These are phyloP conservation scores for Staurois parvus DNA, from an alignment of 2,797 vertebrate genomes.

Conservation along the genomic window DNA sequence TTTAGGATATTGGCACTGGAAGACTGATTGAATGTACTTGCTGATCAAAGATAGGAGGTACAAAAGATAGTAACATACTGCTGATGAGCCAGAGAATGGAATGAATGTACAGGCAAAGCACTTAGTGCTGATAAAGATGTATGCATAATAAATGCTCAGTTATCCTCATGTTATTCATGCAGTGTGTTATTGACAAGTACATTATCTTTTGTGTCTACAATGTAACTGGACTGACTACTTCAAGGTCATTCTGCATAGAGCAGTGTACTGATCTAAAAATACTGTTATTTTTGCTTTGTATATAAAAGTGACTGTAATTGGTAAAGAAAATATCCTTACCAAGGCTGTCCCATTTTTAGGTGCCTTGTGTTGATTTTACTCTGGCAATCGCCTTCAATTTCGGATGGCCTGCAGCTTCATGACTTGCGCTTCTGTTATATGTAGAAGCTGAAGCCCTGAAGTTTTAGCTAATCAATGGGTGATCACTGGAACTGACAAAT, in stretches of 20 bases:
- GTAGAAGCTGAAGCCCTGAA: too few relatives aligned
- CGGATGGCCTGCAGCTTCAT: too few relatives aligned
- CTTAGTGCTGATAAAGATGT: background rate
- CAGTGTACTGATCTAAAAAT: background rate
- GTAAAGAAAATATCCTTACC: too few relatives aligned
- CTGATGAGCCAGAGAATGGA: background rate
- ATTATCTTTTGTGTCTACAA: background rate
- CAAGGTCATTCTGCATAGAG: background rate
- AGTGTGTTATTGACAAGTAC: background rate
- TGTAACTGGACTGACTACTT: background rate
- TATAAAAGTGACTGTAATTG: too few relatives aligned
- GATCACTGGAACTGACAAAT: too few relatives aligned
- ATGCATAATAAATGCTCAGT: slow-evolving; percentile 10
- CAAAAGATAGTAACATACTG: background rate
- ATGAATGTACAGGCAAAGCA: background rate
- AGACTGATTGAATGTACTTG: too few relatives aligned
- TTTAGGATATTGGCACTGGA: background rate
- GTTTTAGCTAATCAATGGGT: too few relatives aligned
- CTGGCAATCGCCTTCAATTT: too few relatives aligned
- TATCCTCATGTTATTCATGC: background rate
- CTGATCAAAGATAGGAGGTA: background rate
- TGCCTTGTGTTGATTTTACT: too few relatives aligned
- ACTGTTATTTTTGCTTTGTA: background rate
- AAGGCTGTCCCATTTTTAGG: too few relatives aligned
- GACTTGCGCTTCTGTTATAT: too few relatives aligned